Evolutionary conservation across 2,888 invertebrate genomes (phyloP), one percentile per base, ranked within the genome.

Genomic region (Melanotus villosus): DNA sequence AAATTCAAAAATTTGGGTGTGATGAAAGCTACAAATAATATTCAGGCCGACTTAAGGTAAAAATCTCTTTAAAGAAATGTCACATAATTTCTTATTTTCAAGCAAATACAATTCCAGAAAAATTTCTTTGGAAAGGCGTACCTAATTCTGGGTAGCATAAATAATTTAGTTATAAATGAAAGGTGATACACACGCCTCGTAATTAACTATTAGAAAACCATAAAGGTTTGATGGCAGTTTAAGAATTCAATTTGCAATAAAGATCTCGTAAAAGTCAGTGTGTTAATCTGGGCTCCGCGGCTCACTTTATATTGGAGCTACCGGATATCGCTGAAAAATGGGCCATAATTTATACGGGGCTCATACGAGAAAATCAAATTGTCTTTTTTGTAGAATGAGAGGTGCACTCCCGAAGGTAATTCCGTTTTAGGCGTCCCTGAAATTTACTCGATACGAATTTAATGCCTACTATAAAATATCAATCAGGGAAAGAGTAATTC

Each of bases 171-270:
- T 26, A 50, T 36, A 56, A 66, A 30, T 23, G 23, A 62, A 57
- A 66, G 62, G 50, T 70, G 65, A 65, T 59, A 54, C 56, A 62
- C 21, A 21, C 7, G 45, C 7, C 34, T 12, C 58, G 38, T 58
- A 70, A 63, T 67, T 58, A 59, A 64, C 64, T 64, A 70, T 64
- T 70, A 70, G 67, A 74, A 75, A 58, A 21, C 58, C 36, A 45
- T 63, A 72, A 68, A 68, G 23, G 36, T 63, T 66, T 60, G 58
- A 63, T 65, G 63, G 68, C 45, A 41, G 56, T 52, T 62, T 47
- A 66, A 69, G 54, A 72, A 72, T 72, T 72, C 72, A 72, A 72
- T 72, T 72, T 72, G 69, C 72, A 72, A 72, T 72, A 69, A 72
- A 72, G 72, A 69, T 69, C 62, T 68, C 72, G 59, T 72, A 72